phyloP scores from a whole-genome alignment of 2,797 vertebrate species.

The Rhynchonycteris naso region DNA sequence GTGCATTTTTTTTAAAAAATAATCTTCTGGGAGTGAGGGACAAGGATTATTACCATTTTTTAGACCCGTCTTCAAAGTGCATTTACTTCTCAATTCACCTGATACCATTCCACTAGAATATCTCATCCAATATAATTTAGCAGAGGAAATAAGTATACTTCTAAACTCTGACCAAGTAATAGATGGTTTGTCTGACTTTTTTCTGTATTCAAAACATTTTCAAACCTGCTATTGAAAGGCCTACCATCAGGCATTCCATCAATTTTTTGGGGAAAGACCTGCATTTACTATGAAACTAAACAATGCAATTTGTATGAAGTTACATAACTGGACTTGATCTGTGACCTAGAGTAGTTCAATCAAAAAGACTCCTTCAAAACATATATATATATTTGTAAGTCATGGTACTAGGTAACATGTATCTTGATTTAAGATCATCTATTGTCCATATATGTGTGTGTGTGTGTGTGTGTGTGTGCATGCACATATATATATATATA shows the following conservation, averaged over 20 bases:
- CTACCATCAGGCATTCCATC: conserved; percentile 34
- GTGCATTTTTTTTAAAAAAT: neutral
- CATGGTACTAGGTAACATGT: neutral
- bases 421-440: conserved; percentile 50
- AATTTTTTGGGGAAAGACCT: neutral
- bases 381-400: neutral
- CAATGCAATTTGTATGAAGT: conserved; percentile 31
- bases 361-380: conserved; percentile 23
- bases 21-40: neutral
- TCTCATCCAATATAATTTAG: conserved; percentile 19
- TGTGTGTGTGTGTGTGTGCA: too few species aligned
- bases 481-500: too few species aligned
- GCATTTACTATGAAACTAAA: conserved; percentile 52
- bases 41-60: neutral
- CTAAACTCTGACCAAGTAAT: conserved; percentile 38
- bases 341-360: conserved; percentile 18
- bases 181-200: conserved; percentile 22
- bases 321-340: conserved; percentile 60
- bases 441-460: conserved; percentile 9
- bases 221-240: conserved; percentile 8
- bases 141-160: neutral
- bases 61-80: conserved; percentile 34
- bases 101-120: neutral
- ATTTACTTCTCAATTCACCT: conserved; percentile 35
- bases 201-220: conserved; percentile 63